Evolutionary conservation across 1,140 invertebrate species (phyloP).

Genomic region (Popillia japonica): DNA sequence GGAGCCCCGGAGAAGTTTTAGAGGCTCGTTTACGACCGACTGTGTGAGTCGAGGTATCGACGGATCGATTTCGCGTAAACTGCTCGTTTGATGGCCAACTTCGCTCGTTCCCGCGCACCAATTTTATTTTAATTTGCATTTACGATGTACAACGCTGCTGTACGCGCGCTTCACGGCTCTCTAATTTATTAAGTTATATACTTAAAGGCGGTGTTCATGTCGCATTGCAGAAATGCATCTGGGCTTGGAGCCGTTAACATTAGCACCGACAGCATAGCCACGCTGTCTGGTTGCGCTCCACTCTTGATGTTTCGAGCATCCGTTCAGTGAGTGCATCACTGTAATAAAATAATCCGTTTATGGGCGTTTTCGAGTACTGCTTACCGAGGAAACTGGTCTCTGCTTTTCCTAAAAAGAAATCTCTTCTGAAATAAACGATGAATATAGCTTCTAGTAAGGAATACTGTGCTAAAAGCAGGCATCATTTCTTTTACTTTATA

Average conservation of each 20-base stretch:
- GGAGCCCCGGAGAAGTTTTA: slow-evolving; percentile 19
- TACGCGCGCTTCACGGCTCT: neutral
- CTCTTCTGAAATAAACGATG: neutral
- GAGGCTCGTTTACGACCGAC: slow-evolving; percentile 27
- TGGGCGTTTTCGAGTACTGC: neutral
- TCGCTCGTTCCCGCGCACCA: slow-evolving; percentile 27
- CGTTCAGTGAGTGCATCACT: neutral
- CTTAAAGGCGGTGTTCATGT: neutral
- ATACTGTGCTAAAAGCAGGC: no score
- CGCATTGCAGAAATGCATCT: slow-evolving; percentile 30
- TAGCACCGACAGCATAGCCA: slow-evolving; percentile 14
- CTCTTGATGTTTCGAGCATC: neutral
- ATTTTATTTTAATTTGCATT: slow-evolving; percentile 40
- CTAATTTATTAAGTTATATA: slow-evolving; percentile 36
- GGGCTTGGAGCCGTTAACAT: neutral
- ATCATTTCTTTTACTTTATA: no score
- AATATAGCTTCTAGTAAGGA: no score
- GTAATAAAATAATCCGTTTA: slow-evolving; percentile 33
- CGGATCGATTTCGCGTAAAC: slow-evolving; percentile 38
- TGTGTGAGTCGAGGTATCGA: neutral
- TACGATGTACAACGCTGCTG: slow-evolving; percentile 21
- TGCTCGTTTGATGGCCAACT: slow-evolving; percentile 38
- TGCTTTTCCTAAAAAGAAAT: neutral
- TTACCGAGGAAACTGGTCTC: slow-evolving; percentile 1
- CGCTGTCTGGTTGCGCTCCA: slow-evolving; percentile 3